These are phyloP conservation scores for Zaprionus davidi DNA, from an alignment of 1,140 invertebrate genomes.

Conservation along the genomic window DNA sequence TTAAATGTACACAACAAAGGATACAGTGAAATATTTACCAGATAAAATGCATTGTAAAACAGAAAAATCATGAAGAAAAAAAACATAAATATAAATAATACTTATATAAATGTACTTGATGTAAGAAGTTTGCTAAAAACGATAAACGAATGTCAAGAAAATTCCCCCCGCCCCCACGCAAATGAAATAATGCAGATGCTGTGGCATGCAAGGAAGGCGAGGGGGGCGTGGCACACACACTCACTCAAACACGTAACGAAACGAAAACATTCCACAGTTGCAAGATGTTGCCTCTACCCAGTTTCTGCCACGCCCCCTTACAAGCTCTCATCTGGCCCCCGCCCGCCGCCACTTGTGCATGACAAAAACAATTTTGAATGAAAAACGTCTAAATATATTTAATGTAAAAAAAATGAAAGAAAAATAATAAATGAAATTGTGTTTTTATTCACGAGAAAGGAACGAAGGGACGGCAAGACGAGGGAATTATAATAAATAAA, in stretches of 20 bases:
- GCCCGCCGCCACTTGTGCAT: slow-evolving; percentile 34
- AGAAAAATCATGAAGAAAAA: slow-evolving; percentile 16
- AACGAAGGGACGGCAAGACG: background rate
- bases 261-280: slow-evolving; percentile 66
- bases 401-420: slow-evolving; percentile 73
- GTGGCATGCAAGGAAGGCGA: slow-evolving; percentile 9
- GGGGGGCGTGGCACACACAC: slow-evolving; percentile 9
- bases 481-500: slow-evolving; percentile 64
- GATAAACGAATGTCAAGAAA: slow-evolving; percentile 45
- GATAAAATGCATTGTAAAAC: slow-evolving; percentile 18
- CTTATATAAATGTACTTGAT: slow-evolving; percentile 79
- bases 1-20: slow-evolving; percentile 66
- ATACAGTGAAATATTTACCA: slow-evolving; percentile 52
- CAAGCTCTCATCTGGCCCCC: too few relatives aligned
- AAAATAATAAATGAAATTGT: slow-evolving; percentile 52
- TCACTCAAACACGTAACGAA: background rate
- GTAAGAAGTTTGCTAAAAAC: slow-evolving; percentile 80
- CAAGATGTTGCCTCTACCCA: background rate
- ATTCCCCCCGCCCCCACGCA: background rate
- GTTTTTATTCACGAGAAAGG: slow-evolving; percentile 28
- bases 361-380: slow-evolving; percentile 75
- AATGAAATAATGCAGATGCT: slow-evolving; percentile 30
- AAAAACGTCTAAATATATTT: slow-evolving; percentile 83
- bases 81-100: slow-evolving; percentile 42
- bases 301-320: background rate